A percentile compares a stretch with the other conserved stretches of the same genome.
phyloP scores from a whole-genome alignment of 30 jellyfish, hydroid and myxozoan species.

The Pseudorhiza aurosa region DNA sequence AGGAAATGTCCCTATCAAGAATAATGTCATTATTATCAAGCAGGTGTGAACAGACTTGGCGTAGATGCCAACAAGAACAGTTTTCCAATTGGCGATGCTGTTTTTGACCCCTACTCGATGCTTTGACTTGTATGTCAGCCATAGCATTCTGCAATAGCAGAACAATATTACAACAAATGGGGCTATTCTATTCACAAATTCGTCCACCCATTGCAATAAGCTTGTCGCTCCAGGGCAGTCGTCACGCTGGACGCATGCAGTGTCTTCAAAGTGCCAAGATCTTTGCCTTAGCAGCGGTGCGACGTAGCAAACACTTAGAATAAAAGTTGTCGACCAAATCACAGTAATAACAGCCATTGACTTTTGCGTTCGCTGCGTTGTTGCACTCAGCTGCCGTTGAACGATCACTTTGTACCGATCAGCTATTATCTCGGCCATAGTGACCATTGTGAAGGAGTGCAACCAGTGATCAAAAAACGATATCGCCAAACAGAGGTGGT shows the following conservation, averaged over 20 bases:
- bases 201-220: constrained; percentile 13
- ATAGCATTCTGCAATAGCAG: constrained; percentile 20
- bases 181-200: constrained; percentile 1
- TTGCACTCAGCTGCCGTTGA: constrained; percentile 7
- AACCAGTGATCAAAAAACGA: constrained; percentile 53
- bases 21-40: constrained; percentile 30
- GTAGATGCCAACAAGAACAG: constrained; percentile 49
- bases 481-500: constrained; percentile 2
- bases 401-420: constrained; percentile 57
- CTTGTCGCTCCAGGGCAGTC: constrained; percentile 13
- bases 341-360: constrained; percentile 45
- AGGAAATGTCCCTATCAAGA: constrained; percentile 34
- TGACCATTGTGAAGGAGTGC: constrained; percentile 54
- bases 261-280: background rate
- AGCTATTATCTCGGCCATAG: constrained; percentile 40
- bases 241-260: background rate
- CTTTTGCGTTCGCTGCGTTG: constrained; percentile 20
- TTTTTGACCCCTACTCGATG: constrained; percentile 31
- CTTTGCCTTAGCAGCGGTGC: background rate
- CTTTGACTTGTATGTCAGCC: constrained; percentile 25
- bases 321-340: constrained; percentile 30
- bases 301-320: constrained; percentile 1
- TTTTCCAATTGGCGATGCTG: constrained; percentile 43
- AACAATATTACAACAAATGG: constrained; percentile 17
- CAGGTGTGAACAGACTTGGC: constrained; percentile 63